These are phyloP conservation scores for Oreotrochilus melanogaster DNA, from an alignment of 2,113 vertebrate species.

Conservation along the genomic window DNA sequence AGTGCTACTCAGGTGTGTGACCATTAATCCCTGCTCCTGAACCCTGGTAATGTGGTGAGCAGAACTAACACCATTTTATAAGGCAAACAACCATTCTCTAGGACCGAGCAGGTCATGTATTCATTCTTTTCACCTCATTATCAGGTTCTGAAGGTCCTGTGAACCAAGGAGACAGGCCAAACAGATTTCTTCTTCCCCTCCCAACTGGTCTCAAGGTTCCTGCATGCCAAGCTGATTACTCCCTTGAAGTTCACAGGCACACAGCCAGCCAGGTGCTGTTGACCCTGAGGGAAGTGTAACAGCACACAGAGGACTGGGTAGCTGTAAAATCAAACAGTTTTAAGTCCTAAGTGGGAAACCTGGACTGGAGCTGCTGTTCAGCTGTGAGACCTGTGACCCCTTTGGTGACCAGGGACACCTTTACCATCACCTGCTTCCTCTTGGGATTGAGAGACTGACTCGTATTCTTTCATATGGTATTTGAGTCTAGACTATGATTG, in stretches of 20 bases:
- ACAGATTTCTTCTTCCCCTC: not conserved
- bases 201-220: not conserved
- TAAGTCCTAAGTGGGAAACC: not conserved
- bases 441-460: not conserved
- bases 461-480: not conserved
- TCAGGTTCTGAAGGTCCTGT: not conserved
- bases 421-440: not conserved
- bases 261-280: not conserved
- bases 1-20: fast-evolving
- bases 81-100: not conserved
- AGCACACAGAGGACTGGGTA: not conserved
- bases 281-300: not conserved
- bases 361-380: not conserved
- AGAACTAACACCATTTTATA: not conserved
- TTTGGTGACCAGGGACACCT: not conserved
- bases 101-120: fast-evolving
- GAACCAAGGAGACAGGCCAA: not conserved
- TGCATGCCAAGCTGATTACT: fast-evolving
- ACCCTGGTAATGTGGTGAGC: fast-evolving
- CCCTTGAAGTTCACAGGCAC: not conserved
- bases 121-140: not conserved
- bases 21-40: not conserved
- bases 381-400: fast-evolving
- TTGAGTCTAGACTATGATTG: not conserved
- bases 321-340: not conserved